A percentile compares a stretch with the other conserved stretches of the same genome.
Conservation (phyloP, 2,888 invertebrate genomes). For the Julus scanicus region DNA sequence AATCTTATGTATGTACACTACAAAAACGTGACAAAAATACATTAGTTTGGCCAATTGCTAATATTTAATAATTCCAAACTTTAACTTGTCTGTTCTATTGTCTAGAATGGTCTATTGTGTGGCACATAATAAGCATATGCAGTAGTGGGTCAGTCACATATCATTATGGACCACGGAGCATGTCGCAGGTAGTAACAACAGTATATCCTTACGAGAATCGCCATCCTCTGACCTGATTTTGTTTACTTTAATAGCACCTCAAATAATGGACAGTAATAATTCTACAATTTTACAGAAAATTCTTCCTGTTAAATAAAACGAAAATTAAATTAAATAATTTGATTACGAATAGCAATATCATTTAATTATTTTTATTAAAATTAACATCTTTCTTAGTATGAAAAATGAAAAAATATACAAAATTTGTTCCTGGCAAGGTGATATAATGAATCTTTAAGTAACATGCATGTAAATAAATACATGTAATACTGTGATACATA, state of each 20-base stretch:
- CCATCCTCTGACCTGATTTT: neutral
- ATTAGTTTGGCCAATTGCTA: neutral
- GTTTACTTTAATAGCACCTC: neutral
- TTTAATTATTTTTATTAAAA: neutral
- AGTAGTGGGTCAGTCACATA: constrained; percentile 25
- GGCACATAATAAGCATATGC: neutral
- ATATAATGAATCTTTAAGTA: neutral
- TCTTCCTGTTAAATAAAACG: neutral
- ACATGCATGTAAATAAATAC: too few relatives aligned
- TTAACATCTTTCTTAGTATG: neutral
- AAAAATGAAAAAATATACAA: neutral
- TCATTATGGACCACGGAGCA: constrained; percentile 4
- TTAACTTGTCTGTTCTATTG: neutral
- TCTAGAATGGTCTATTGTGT: constrained; percentile 6
- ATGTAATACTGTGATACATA: neutral
- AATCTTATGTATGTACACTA: neutral
- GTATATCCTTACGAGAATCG: neutral
- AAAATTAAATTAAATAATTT: neutral
- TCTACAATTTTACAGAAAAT: neutral
- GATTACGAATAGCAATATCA: neutral
- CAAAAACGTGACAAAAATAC: neutral
- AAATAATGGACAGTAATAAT: neutral
- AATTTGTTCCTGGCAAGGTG: neutral
- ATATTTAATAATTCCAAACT: neutral
- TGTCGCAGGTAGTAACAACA: neutral